A percentile compares a stretch with the other conserved stretches of the same genome.
Evolutionary conservation across 2,113 vertebrate genomes (phyloP).

Genomic region (Malurus cyaneus): DNA sequence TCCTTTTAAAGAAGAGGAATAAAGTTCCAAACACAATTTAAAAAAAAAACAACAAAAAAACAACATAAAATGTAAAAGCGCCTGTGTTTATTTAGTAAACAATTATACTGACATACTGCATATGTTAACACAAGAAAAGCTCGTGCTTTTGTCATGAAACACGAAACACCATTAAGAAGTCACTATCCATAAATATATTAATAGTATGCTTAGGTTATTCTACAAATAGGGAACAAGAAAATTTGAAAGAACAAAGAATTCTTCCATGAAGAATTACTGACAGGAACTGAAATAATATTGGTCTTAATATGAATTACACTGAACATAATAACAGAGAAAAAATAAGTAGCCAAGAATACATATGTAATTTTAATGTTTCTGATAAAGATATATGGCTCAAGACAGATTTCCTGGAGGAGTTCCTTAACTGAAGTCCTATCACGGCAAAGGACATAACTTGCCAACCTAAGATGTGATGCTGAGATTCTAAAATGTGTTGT

Average conservation of each 20-base stretch:
- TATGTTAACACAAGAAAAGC: not conserved
- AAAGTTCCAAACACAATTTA: not conserved
- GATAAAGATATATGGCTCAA: not conserved
- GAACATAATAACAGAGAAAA: not conserved
- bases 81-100: not conserved
- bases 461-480: slow-evolving; percentile 40
- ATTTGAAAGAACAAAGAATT: not conserved
- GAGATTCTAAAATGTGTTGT: slow-evolving; percentile 54
- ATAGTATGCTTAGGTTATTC: not conserved
- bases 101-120: not conserved
- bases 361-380: not conserved
- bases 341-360: not conserved
- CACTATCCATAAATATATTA: not conserved
- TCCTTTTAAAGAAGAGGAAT: not conserved
- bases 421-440: slow-evolving; percentile 47
- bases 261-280: not conserved
- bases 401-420: slow-evolving; percentile 56
- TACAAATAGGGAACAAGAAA: not conserved
- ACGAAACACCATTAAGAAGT: not conserved
- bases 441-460: slow-evolving; percentile 48
- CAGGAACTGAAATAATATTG: not conserved
- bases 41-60: not conserved
- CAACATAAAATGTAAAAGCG: not conserved
- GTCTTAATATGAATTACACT: not conserved
- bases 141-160: not conserved